These are phyloP conservation scores for Protaetia brevitarsis DNA, from an alignment of 1,140 invertebrate species.

Conservation along the genomic window DNA sequence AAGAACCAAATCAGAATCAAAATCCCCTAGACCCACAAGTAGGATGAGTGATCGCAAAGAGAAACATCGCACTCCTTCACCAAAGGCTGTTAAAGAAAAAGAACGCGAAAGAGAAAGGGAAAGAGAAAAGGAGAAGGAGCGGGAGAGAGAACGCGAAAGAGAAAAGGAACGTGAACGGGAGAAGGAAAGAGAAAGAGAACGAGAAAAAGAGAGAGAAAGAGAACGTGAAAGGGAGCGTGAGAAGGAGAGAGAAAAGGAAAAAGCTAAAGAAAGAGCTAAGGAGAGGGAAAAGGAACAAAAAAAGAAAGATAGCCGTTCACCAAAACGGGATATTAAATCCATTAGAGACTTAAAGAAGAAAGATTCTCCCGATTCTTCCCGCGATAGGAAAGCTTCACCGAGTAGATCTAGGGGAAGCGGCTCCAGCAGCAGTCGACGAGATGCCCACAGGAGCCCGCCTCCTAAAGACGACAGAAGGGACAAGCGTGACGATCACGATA, in stretches of 20 bases:
- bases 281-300: conserved; percentile 35
- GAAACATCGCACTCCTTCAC: conserved; percentile 47
- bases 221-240: conserved; percentile 43
- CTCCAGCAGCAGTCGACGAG: conserved; percentile 29
- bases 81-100: conserved; percentile 34
- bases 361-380: conserved; percentile 46
- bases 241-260: conserved; percentile 40
- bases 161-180: conserved; percentile 44
- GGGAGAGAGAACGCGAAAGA: conserved; percentile 47
- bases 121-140: conserved; percentile 38
- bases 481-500: conserved; percentile 40
- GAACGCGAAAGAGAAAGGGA: conserved; percentile 41
- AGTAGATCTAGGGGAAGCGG: conserved; percentile 33
- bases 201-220: conserved; percentile 38
- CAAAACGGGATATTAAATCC: conserved; percentile 40
- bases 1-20: conserved; percentile 42
- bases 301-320: conserved; percentile 40
- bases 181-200: conserved; percentile 43
- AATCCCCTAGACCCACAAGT: conserved; percentile 45
- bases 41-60: conserved; percentile 42
- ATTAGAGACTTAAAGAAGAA: conserved; percentile 40
- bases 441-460: conserved; percentile 37
- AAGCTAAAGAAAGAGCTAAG: conserved; percentile 38
- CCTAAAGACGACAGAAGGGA: conserved; percentile 38
- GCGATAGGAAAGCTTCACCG: conserved; percentile 42